These are phyloP conservation scores for Anarrhichthys ocellatus DNA, from an alignment of 2,113 vertebrate species.

Conservation along the genomic window DNA sequence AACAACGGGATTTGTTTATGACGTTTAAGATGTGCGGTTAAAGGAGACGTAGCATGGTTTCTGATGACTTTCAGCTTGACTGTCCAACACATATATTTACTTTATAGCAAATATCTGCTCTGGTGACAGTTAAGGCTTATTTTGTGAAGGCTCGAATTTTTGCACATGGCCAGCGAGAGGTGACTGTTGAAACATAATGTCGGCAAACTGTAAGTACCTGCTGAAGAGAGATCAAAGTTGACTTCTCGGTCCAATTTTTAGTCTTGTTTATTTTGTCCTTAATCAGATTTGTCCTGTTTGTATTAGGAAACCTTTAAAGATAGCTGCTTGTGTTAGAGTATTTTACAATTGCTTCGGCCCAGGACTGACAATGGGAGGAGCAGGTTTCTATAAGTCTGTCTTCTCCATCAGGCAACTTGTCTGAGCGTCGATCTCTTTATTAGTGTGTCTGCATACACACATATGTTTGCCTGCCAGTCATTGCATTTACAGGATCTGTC, in stretches of 20 bases:
- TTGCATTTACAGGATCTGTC: accelerated
- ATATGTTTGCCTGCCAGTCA: neutral
- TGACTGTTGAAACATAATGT: neutral
- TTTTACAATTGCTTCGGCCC: neutral
- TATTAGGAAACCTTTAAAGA: neutral
- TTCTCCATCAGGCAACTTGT: neutral
- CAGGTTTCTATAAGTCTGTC: neutral
- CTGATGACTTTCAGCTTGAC: neutral
- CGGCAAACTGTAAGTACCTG: neutral
- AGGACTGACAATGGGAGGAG: neutral
- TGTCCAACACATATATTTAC: neutral
- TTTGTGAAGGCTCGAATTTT: neutral
- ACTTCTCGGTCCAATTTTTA: neutral
- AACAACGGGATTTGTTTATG: conserved; percentile 15
- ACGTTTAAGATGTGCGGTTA: neutral
- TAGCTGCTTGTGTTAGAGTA: neutral
- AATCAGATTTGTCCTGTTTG: neutral
- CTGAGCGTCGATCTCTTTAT: neutral
- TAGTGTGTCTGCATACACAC: neutral
- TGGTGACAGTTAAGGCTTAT: neutral
- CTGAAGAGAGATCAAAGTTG: neutral
- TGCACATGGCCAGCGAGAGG: neutral
- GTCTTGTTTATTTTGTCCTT: neutral
- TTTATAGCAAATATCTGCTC: neutral
- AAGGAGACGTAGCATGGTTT: neutral